Evolutionary conservation across 2,797 vertebrate genomes (phyloP), one percentile per base, ranked within the genome.

Genomic region (Petrocephalus schoutedeni): DNA sequence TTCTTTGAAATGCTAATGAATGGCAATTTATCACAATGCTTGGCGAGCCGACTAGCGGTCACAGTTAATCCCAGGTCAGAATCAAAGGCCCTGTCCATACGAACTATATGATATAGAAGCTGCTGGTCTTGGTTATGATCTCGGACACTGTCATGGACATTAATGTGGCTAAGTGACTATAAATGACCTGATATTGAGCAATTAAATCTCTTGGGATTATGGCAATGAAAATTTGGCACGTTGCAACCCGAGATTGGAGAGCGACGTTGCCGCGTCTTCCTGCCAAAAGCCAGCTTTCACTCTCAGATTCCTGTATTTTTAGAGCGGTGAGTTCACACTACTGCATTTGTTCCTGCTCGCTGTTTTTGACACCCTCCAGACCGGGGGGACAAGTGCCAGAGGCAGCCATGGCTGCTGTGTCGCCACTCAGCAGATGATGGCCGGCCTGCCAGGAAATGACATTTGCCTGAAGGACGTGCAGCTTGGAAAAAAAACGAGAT

Each of bases 1-100:
- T 74, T 74, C 67, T 41, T 74, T 41, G 67, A 36, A 74, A 74
- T 41, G 67, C 32, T 74, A 74, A 74, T 74, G 67, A 74, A 74
- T 74, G 16, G 5, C 67, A 74, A 19, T 74, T 74, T 74, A 74
- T 74, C 67, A 74, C 67, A 41, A 12, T 41, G 36, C 36, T 74
- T 2, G 36, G 41, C 41, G 23, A 67, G 21, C 10, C 12, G 23
- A 67, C 21, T 32, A 67, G 41, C 67, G 16, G 67, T 74, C 67
- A 41, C 67, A 16, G 67, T 74, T 74, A 41, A 74, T 41, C 36
- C 67, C 67, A 41, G 32, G 32, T 45, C 32, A 41, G 67, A 45
- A 74, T 74, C 6, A 14, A 74, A 74, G 67, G 36, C 67, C 14
- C 23, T 16, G 14, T 16, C 32, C 23, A 12, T 74, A 41, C 6